A percentile compares a stretch with the other conserved stretches of the same genome.
Evolutionary conservation across 1,140 invertebrate species (phyloP).

Genomic region (Drosophila ercepeae): DNA sequence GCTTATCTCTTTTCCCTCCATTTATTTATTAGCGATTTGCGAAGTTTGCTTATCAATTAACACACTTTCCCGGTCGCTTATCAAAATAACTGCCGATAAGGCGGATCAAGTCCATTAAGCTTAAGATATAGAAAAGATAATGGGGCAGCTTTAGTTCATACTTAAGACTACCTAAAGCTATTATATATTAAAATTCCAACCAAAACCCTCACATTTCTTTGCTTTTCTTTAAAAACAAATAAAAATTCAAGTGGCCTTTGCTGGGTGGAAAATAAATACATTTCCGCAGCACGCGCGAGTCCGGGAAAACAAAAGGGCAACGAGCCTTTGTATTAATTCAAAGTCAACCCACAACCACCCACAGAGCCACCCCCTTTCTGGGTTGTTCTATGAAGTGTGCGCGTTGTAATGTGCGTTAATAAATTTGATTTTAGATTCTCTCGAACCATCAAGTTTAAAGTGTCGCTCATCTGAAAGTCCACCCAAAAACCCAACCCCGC

Average conservation of each 20-base stretch:
- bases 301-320: constrained; percentile 21
- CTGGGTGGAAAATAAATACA: constrained; percentile 24
- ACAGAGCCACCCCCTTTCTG: neutral
- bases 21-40: constrained; percentile 32
- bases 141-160: too few species aligned
- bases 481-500: neutral
- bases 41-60: constrained; percentile 59
- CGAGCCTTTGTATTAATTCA: constrained; percentile 21
- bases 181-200: too few species aligned
- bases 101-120: too few species aligned
- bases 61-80: constrained; percentile 48
- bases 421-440: constrained; percentile 78
- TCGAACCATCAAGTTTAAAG: constrained; percentile 72
- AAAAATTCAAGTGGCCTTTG: neutral
- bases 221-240: neutral
- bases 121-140: constrained; percentile 6
- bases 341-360: neutral
- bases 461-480: constrained; percentile 44
- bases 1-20: too few species aligned
- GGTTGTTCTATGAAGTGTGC: constrained; percentile 66
- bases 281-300: constrained; percentile 5
- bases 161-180: too few species aligned
- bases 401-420: constrained; percentile 78
- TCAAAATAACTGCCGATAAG: constrained; percentile 8
- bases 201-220: too few species aligned